These are phyloP conservation scores for Drosophila arawakana DNA, from an alignment of 1,140 invertebrate genomes.

Conservation along the genomic window DNA sequence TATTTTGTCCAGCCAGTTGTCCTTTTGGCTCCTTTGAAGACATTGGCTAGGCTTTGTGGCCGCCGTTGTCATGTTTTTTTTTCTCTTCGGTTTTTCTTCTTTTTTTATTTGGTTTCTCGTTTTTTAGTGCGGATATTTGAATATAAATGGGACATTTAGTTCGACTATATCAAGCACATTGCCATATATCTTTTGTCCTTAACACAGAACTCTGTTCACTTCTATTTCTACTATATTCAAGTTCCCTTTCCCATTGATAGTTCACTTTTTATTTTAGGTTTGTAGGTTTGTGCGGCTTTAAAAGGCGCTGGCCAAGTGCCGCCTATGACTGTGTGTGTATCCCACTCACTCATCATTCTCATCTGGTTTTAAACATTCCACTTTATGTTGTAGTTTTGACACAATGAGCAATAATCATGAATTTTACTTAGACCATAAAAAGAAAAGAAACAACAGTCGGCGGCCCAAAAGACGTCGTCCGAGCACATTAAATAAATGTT, in stretches of 20 bases:
- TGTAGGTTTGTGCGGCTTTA: conserved; percentile 31
- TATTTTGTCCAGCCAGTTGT: conserved; percentile 64
- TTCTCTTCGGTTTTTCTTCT: conserved; percentile 53
- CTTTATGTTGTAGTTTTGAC: conserved; percentile 83
- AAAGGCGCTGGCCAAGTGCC: conserved; percentile 30
- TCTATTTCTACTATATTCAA: conserved; percentile 13
- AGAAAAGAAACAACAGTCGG: conserved; percentile 38
- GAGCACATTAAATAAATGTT: conserved; percentile 83
- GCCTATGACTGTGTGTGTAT: conserved; percentile 19
- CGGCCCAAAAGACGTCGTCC: conserved; percentile 50
- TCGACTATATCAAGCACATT: conserved; percentile 80
- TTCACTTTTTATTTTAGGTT: conserved; percentile 36
- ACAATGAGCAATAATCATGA: conserved; percentile 83
- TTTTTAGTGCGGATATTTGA: conserved; percentile 83
- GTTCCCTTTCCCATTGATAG: conserved; percentile 57
- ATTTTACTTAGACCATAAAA: conserved; percentile 80
- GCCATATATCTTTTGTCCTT: conserved; percentile 76
- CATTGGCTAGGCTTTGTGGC: conserved; percentile 43
- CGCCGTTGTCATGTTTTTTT: neutral
- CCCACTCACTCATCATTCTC: conserved; percentile 53
- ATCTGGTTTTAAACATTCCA: conserved; percentile 78
- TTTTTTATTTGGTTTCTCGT: conserved; percentile 66
- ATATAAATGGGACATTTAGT: conserved; percentile 82
- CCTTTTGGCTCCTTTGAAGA: conserved; percentile 62
- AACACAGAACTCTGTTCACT: conserved; percentile 21